These are phyloP conservation scores for Poeciliopsis gracilis DNA, from an alignment of 2,797 vertebrate species.

Conservation along the genomic window DNA sequence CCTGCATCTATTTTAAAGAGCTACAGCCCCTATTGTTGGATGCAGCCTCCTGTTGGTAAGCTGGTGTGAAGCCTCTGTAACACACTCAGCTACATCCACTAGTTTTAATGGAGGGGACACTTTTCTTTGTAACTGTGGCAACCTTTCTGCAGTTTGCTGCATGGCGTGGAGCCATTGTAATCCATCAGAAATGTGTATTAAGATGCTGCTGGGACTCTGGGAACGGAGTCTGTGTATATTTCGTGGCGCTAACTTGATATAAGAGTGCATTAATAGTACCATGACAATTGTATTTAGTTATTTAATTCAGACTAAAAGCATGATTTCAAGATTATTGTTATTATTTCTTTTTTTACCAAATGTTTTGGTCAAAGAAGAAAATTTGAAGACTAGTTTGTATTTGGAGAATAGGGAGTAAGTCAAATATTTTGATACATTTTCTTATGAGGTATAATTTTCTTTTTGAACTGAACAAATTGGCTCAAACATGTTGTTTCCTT, in stretches of 20 bases:
- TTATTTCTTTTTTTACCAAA: neutral
- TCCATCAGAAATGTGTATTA: conserved; percentile 59
- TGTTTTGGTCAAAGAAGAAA: no score
- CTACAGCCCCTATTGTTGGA: conserved; percentile 23
- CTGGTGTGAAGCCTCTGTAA: conserved; percentile 24
- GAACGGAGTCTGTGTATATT: neutral
- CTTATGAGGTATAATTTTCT: neutral
- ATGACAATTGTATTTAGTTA: neutral
- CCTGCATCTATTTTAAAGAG: conserved; percentile 24
- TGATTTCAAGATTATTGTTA: neutral
- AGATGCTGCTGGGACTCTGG: conserved; percentile 25
- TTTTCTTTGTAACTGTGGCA: conserved; percentile 63
- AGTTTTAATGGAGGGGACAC: conserved; percentile 50
- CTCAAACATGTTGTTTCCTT: neutral
- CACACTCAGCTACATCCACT: conserved; percentile 31
- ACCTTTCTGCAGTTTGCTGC: conserved; percentile 49
- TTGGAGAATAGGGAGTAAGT: neutral
- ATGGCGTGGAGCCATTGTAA: conserved; percentile 47
- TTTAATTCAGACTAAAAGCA: neutral
- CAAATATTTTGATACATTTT: neutral
- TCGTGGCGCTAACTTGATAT: neutral
- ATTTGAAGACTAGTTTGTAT: neutral
- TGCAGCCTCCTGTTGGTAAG: conserved; percentile 61
- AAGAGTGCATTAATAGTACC: neutral
- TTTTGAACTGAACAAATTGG: neutral